Percentiles rank a stretch among this genome's conserved stretches.
phyloP scores from a whole-genome alignment of 2,888 invertebrate genomes.

The Tipula lateralis region DNA sequence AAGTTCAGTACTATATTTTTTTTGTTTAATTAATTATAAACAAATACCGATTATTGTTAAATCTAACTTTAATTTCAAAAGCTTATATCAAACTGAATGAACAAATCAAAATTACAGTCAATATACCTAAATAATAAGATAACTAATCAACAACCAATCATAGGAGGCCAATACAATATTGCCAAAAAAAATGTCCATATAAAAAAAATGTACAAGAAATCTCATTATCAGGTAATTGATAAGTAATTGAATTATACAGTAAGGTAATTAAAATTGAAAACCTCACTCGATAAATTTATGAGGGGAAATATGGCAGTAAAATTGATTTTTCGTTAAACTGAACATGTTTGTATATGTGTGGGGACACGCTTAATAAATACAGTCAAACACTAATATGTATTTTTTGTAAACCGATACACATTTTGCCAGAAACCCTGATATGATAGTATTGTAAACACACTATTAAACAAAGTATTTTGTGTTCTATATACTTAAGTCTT shows the following conservation, averaged over 20 bases:
- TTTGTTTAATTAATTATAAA: not conserved
- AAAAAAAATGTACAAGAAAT: not conserved
- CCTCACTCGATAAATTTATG: not conserved
- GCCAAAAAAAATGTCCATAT: not conserved
- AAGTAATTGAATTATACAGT: constrained; percentile 19
- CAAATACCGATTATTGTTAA: not conserved
- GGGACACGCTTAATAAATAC: not conserved
- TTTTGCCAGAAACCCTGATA: not conserved
- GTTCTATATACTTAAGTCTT: not conserved
- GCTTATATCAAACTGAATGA: not conserved
- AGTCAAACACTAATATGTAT: not conserved
- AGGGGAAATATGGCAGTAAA: not conserved
- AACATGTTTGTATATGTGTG: not conserved
- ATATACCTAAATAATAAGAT: not conserved
- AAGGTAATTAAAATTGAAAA: not conserved
- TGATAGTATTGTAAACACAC: not conserved
- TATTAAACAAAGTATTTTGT: not conserved
- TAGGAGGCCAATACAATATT: not conserved
- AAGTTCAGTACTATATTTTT: not conserved
- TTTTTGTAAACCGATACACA: not conserved
- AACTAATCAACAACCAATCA: not conserved
- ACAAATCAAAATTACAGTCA: not conserved
- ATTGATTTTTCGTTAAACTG: not conserved
- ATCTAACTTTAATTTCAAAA: not conserved
- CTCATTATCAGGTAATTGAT: constrained; percentile 19